A percentile compares a stretch with the other conserved stretches of the same genome.
Conservation (phyloP, 2,888 invertebrate genomes). For the Drosophila formosana region DNA sequence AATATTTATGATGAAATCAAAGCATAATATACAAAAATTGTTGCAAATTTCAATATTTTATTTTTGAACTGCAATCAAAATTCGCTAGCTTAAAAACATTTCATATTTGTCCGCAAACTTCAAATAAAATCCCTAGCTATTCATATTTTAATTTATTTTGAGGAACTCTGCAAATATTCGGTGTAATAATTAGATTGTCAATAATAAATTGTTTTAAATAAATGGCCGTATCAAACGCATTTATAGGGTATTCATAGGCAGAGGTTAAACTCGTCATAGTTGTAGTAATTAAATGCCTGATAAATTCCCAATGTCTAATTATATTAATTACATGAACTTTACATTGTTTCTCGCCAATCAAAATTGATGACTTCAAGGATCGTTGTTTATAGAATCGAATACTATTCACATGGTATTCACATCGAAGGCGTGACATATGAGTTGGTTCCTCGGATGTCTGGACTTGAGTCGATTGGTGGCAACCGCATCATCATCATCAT, state of each 20-base stretch:
- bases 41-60: no score
- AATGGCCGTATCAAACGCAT: no score
- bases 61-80: no score
- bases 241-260: background rate
- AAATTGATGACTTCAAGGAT: conserved; percentile 9
- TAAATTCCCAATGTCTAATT: background rate
- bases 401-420: background rate
- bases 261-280: background rate
- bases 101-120: no score
- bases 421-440: conserved; percentile 50
- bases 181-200: no score
- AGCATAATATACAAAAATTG: no score
- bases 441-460: background rate
- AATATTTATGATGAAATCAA: no score
- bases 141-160: no score
- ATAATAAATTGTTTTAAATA: no score
- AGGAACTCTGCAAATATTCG: no score
- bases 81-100: no score
- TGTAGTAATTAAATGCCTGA: background rate
- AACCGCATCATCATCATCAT: conserved; percentile 50
- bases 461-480: conserved; percentile 34
- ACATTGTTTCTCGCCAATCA: background rate
- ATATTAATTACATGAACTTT: background rate
- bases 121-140: no score
- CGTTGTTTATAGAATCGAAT: background rate